These are phyloP conservation scores for Litoditis marina DNA, from an alignment of 2,888 invertebrate species.

Conservation along the genomic window DNA sequence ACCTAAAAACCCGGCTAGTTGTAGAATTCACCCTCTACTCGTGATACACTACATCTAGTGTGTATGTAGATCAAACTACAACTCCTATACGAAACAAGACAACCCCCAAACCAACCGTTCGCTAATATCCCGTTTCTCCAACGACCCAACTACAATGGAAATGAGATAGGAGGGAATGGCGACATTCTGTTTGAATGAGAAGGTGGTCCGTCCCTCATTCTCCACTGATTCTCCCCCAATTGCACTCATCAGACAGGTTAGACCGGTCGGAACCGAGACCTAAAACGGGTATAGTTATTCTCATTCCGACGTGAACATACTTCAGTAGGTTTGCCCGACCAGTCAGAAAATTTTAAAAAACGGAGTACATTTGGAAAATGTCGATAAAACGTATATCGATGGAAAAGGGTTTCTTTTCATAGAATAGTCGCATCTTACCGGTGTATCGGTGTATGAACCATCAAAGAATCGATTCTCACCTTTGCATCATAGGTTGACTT, in stretches of 20 bases:
- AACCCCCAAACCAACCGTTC: constrained; percentile 62
- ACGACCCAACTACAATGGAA: constrained; percentile 81
- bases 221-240: constrained; percentile 30
- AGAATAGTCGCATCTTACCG: neutral
- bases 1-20: too few species aligned
- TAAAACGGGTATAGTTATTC: constrained; percentile 48
- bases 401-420: too few species aligned
- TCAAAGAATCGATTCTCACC: constrained; percentile 44
- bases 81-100: neutral
- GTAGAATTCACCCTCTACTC: too few species aligned
- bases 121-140: constrained; percentile 67
- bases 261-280: constrained; percentile 74
- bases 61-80: neutral
- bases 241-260: constrained; percentile 88
- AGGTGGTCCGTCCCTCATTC: constrained; percentile 23
- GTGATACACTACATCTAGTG: too few species aligned
- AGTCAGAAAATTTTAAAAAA: too few species aligned
- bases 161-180: constrained; percentile 85
- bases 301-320: neutral
- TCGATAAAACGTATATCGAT: too few species aligned
- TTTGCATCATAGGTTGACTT: constrained; percentile 79
- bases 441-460: too few species aligned
- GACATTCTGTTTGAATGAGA: constrained; percentile 66
- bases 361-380: too few species aligned
- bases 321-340: too few species aligned